Base-by-base conservation (phyloP, 2,797 vertebrate genomes). In the Falco novaeseelandiae region DNA sequence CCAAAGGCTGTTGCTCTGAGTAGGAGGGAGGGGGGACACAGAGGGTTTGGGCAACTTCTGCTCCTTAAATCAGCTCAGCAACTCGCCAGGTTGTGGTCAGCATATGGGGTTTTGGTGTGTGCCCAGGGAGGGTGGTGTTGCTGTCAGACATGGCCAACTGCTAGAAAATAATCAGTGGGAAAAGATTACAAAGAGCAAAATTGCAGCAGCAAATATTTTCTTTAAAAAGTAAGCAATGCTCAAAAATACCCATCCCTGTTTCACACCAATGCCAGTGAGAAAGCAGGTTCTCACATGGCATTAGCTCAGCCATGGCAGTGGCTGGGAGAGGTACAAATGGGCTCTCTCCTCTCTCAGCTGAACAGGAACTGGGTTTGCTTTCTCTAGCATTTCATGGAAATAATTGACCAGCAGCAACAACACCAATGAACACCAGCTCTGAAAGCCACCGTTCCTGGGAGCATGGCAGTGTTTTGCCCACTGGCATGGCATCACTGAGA, bases 21-120 rank as follows among this genome's bases (percentile, higher is more conserved):
- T 52, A 74, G 52, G 52, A 62, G 34, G 55, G 44, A 65, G 38
- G 17, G 58, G 87, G 29, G 49, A 87, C 9, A 7, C 89, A 96
- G 91, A 71, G 42, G 5, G 13, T 83, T 71, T 72, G 70, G 87
- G 65, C 49, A 97, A 91, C 30, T 51, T 79, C 59, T 51, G 52
- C 84, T 83, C 55, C 42, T 83, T 91, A 83, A 69, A 59, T 94
- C 83, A 96, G 79, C 76, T 95, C 88, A 92, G 87, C 65, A 82
- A 96, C 34, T 36, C 91, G 83, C 70, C 76, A 93, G 86, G 66
- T 66, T 58, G 20, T 66, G 44, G 71, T 73, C 92, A 96, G 82
- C 30, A 7, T 78, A 49, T 27, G 23, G 29, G 48, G 66, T 96
- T 96, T 87, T 91, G 73, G 83, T 66, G 74, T 59, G 48, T 89